Percentiles rank a stretch among this genome's conserved stretches.
phyloP scores from a whole-genome alignment of 2,113 vertebrate genomes.

The Cnemophilus loriae region DNA sequence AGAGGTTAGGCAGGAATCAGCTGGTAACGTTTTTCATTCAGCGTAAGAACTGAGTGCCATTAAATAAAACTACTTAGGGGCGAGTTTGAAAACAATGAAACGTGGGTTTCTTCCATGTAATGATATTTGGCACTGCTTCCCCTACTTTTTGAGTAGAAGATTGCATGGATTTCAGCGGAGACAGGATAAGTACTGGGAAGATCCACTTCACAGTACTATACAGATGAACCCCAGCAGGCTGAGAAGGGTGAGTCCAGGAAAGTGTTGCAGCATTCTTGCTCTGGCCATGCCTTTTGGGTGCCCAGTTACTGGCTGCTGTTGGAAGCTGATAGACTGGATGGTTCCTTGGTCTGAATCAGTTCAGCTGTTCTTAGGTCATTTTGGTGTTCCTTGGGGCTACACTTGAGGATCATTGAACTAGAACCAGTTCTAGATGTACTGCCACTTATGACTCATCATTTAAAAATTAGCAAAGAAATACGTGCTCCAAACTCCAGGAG shows the following conservation, averaged over 20 bases:
- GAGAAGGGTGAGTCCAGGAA: background rate
- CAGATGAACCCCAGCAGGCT: background rate
- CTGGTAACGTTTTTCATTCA: background rate
- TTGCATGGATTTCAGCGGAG: background rate
- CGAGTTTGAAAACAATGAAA: background rate
- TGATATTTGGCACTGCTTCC: background rate
- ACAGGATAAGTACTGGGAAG: background rate
- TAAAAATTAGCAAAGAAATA: background rate
- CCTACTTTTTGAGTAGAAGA: background rate
- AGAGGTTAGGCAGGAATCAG: background rate
- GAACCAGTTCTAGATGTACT: background rate
- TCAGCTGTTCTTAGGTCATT: background rate
- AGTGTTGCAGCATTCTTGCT: background rate
- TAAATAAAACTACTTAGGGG: background rate
- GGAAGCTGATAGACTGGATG: background rate
- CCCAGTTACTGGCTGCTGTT: background rate
- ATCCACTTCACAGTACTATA: no score
- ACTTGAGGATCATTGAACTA: background rate
- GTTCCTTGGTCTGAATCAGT: background rate
- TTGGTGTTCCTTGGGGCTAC: background rate
- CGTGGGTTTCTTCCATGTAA: background rate
- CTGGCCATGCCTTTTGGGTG: rapidly evolving
- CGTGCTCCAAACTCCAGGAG: background rate
- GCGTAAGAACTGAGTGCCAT: background rate
- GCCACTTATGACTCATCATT: background rate